A percentile compares a stretch with the other conserved stretches of the same genome.
phyloP scores from a whole-genome alignment of 2,113 vertebrate genomes.

The Lophius piscatorius region DNA sequence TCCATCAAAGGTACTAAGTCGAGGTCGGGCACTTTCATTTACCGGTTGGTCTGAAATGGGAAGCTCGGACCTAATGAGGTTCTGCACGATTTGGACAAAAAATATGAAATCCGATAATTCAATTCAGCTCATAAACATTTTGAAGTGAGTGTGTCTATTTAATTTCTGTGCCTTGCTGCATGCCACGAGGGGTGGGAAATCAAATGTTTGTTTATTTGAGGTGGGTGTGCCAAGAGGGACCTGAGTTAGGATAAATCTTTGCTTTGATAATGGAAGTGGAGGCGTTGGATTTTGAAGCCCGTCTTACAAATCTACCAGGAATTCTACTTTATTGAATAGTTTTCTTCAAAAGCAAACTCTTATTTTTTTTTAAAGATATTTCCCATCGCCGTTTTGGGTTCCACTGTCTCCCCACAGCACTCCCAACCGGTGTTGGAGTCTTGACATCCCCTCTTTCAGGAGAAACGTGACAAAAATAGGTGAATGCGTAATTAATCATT shows the following conservation, averaged over 20 bases:
- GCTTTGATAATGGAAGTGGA: background rate
- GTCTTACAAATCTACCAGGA: background rate
- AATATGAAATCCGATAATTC: no score
- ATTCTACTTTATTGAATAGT: background rate
- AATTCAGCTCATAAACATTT: no score
- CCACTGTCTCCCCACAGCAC: background rate
- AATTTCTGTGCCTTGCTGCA: background rate
- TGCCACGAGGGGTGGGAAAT: background rate
- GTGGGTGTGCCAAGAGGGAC: background rate
- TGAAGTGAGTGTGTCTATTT: no score
- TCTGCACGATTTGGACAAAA: no score
- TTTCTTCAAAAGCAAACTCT: background rate
- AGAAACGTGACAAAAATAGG: background rate
- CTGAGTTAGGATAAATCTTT: background rate
- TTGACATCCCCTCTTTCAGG: conserved; percentile 2
- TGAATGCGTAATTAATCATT: conserved; percentile 12
- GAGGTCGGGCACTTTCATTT: no score
- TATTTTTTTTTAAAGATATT: background rate
- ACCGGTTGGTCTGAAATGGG: no score
- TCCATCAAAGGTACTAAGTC: no score
- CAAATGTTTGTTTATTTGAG: background rate
- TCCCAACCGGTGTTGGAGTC: background rate
- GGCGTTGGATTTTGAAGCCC: background rate
- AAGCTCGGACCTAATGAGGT: no score
- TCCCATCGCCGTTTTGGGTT: background rate